Conservation (phyloP, 2,888 invertebrate species). For the Idaea biselata region DNA sequence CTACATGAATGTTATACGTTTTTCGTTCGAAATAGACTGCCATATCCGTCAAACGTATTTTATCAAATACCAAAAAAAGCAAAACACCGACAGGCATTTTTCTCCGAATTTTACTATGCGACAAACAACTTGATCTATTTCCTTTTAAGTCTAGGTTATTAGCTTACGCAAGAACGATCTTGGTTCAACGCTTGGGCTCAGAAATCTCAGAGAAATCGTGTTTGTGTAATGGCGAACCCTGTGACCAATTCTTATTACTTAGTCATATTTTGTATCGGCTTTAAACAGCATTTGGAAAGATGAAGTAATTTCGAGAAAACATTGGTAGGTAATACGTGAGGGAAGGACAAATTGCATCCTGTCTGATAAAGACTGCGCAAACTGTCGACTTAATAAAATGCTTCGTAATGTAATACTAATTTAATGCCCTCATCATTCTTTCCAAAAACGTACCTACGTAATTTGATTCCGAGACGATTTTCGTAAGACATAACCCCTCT, state of each 20-base stretch:
- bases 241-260: slow-evolving; percentile 25
- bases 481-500: not conserved
- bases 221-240: slow-evolving; percentile 45
- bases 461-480: not conserved
- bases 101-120: slow-evolving; percentile 27
- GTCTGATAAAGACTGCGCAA: not conserved
- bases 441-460: not conserved
- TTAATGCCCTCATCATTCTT: slow-evolving; percentile 3
- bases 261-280: not conserved
- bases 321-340: not conserved
- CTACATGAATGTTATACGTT: not conserved
- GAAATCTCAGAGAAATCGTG: slow-evolving; percentile 58
- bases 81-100: slow-evolving; percentile 11
- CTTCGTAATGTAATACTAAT: not conserved
- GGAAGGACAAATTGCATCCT: slow-evolving; percentile 2
- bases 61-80: not conserved
- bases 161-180: slow-evolving; percentile 43
- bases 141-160: slow-evolving; percentile 59
- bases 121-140: slow-evolving; percentile 30
- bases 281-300: not conserved
- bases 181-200: slow-evolving; percentile 18
- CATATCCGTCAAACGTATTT: not conserved
- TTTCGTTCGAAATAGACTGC: not conserved
- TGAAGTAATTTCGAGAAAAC: not conserved
- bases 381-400: not conserved